phyloP scores from a whole-genome alignment of 2,113 vertebrate species.

The Notiomystis cincta region DNA sequence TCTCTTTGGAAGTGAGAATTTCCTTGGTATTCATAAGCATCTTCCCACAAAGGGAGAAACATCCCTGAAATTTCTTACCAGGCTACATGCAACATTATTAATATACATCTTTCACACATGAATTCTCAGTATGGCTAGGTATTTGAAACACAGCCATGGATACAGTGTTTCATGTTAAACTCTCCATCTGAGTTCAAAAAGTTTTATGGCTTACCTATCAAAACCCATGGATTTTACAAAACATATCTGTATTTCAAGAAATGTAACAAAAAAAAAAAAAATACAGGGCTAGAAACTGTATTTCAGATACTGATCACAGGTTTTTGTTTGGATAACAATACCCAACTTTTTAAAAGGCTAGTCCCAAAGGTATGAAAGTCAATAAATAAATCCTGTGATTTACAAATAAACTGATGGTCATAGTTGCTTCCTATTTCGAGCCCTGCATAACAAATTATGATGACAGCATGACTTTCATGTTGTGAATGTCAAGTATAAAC shows the following conservation, averaged over 20 bases:
- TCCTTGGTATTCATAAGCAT: slow-evolving; percentile 44
- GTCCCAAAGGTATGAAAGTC: background rate
- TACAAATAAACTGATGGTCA: slow-evolving; percentile 23
- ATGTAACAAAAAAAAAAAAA: slow-evolving; percentile 33
- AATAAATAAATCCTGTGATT: slow-evolving; percentile 6
- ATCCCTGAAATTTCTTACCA: background rate
- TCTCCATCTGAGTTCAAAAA: background rate
- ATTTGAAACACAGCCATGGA: slow-evolving; percentile 28
- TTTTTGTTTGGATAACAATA: slow-evolving; percentile 14
- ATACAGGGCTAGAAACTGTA: slow-evolving; percentile 73
- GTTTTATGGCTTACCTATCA: background rate
- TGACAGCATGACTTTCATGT: slow-evolving; percentile 57
- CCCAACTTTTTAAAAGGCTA: slow-evolving; percentile 14
- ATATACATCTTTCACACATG: slow-evolving; percentile 7
- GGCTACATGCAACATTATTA: slow-evolving; percentile 12
- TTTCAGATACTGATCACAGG: slow-evolving; percentile 26
- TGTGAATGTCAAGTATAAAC: slow-evolving; percentile 63
- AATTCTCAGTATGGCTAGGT: background rate
- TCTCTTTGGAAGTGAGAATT: background rate
- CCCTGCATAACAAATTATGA: slow-evolving; percentile 69
- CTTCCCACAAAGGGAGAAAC: slow-evolving; percentile 33
- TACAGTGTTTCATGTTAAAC: slow-evolving; percentile 31
- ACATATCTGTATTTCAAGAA: slow-evolving; percentile 29
- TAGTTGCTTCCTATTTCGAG: slow-evolving; percentile 61
- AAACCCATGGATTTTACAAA: background rate